Evolutionary conservation across 1,140 invertebrate genomes (phyloP).

Genomic region (Drosophila repletoides): DNA sequence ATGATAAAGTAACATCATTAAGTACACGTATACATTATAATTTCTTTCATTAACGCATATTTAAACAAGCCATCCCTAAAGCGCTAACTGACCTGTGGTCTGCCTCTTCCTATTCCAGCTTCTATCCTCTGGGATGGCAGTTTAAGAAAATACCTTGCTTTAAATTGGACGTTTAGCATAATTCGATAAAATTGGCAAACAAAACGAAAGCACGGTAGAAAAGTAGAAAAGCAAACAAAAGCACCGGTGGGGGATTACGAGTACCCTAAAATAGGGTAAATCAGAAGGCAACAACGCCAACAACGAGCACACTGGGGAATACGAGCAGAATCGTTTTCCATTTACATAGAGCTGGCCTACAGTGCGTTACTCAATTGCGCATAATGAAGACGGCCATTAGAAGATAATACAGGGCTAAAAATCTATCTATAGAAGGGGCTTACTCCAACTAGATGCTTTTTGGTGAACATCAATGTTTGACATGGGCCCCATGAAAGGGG

Average conservation of each 20-base stretch:
- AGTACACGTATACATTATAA: slow-evolving; percentile 74
- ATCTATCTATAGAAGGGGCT: slow-evolving; percentile 61
- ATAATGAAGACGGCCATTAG: slow-evolving; percentile 75
- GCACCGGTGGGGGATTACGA: slow-evolving; percentile 9
- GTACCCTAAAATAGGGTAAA: slow-evolving; percentile 27
- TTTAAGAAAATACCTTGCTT: not conserved
- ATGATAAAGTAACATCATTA: slow-evolving; percentile 44
- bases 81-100: not conserved
- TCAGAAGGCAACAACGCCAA: not conserved
- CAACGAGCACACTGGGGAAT: not conserved
- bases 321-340: too few relatives aligned
- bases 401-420: slow-evolving; percentile 65
- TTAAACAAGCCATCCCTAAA: slow-evolving; percentile 42
- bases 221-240: slow-evolving; percentile 55
- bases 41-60: slow-evolving; percentile 78
- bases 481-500: not conserved
- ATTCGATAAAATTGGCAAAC: slow-evolving; percentile 77
- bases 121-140: not conserved
- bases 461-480: not conserved
- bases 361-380: slow-evolving; percentile 50
- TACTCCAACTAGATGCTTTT: slow-evolving; percentile 27
- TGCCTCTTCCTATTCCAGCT: not conserved
- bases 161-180: slow-evolving; percentile 60
- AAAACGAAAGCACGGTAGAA: slow-evolving; percentile 3
- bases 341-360: slow-evolving; percentile 21